phyloP scores from a whole-genome alignment of 1,140 invertebrate genomes.

The Drosophila guanche region DNA sequence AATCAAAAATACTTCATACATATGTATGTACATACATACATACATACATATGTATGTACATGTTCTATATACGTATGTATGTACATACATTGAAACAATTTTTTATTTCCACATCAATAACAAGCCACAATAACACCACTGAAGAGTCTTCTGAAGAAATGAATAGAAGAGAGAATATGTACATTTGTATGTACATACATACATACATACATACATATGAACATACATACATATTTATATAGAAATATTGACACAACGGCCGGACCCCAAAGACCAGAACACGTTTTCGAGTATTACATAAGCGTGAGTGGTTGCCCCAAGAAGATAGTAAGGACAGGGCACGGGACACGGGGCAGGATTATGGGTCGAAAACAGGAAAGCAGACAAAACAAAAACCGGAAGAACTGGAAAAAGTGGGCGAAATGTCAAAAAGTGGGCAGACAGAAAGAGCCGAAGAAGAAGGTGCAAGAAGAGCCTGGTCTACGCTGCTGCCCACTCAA shows the following conservation, averaged over 20 bases:
- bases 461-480: conserved; percentile 42
- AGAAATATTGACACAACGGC: conserved; percentile 60
- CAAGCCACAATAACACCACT: too few relatives aligned
- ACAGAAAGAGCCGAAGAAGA: conserved; percentile 14
- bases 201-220: too few relatives aligned
- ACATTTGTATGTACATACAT: too few relatives aligned
- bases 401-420: conserved; percentile 82
- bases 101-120: too few relatives aligned
- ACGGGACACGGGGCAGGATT: conserved; percentile 62
- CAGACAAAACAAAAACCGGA: conserved; percentile 80
- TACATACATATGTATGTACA: too few relatives aligned
- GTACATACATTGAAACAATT: too few relatives aligned
- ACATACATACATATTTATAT: too few relatives aligned
- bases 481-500: conserved; percentile 48
- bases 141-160: too few relatives aligned
- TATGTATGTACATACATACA: too few relatives aligned
- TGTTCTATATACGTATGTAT: too few relatives aligned
- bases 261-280: conserved; percentile 61
- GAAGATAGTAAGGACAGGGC: conserved; percentile 17
- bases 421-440: conserved; percentile 77
- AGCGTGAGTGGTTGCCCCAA: conserved; percentile 25
- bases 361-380: conserved; percentile 78
- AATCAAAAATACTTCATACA: too few relatives aligned
- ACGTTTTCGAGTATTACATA: conserved; percentile 74
- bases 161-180: too few relatives aligned